These are phyloP conservation scores for Nibea coibor DNA, from an alignment of 2,113 vertebrate genomes.

Conservation along the genomic window DNA sequence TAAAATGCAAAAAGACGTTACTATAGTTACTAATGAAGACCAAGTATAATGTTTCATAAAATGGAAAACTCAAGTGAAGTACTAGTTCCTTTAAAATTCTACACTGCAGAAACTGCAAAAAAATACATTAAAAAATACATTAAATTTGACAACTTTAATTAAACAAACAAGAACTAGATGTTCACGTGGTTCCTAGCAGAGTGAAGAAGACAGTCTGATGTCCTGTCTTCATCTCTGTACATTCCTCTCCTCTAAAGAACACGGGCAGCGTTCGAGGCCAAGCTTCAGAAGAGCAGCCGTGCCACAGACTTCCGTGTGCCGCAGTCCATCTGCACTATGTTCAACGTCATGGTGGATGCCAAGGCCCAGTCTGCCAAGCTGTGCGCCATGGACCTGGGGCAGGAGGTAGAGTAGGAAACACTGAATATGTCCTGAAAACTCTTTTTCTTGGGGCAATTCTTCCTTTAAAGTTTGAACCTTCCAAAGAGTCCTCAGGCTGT, in stretches of 20 bases:
- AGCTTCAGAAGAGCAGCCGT: conserved; percentile 97
- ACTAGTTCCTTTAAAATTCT: too few species aligned
- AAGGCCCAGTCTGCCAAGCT: conserved; percentile 98
- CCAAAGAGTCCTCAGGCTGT: neutral
- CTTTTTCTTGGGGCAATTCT: neutral
- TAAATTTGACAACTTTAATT: too few species aligned
- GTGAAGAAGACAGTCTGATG: too few species aligned
- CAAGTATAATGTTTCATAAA: too few species aligned
- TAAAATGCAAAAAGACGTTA: too few species aligned
- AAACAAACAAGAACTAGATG: too few species aligned
- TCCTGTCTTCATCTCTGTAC: neutral
- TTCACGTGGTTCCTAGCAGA: too few species aligned
- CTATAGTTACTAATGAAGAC: too few species aligned
- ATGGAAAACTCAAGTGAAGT: too few species aligned
- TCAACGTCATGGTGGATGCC: conserved; percentile 99
- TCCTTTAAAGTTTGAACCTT: neutral
- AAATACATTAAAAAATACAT: too few species aligned
- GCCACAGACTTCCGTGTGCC: conserved; percentile 98
- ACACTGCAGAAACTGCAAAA: too few species aligned
- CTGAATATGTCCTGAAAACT: neutral
- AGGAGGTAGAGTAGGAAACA: conserved; percentile 94
- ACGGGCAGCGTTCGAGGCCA: conserved; percentile 95
- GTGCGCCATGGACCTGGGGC: conserved; percentile 98
- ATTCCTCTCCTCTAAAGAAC: conserved; percentile 86
- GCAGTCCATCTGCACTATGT: conserved; percentile 99